Percentiles rank a stretch among this genome's conserved stretches.
These are phyloP conservation scores for Gnatocerus cornutus DNA, from an alignment of 2,888 invertebrate species.

Conservation along the genomic window DNA sequence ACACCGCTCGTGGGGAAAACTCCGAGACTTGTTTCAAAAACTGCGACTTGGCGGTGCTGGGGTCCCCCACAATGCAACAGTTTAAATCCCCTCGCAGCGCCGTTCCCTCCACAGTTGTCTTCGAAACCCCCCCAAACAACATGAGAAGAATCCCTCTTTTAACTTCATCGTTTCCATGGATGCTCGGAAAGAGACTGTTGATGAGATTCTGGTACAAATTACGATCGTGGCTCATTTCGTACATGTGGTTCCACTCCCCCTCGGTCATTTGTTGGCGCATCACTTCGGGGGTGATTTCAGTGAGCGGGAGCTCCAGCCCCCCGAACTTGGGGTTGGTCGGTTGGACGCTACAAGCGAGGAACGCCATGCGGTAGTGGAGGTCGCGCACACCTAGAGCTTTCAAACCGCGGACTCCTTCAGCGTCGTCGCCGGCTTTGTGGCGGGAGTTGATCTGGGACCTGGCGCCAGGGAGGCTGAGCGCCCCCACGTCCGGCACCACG, in stretches of 20 bases:
- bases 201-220: conserved; percentile 93
- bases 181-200: conserved; percentile 93
- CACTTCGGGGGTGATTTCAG: conserved; percentile 92
- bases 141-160: conserved; percentile 92
- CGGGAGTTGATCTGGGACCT: conserved; percentile 87
- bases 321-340: conserved; percentile 92
- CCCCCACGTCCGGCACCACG: conserved; percentile 97
- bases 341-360: conserved; percentile 93
- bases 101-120: conserved; percentile 92
- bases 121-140: conserved; percentile 97
- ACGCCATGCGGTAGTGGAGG: conserved; percentile 90
- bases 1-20: conserved; percentile 96
- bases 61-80: conserved; percentile 98
- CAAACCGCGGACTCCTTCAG: conserved; percentile 72
- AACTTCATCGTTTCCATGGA: conserved; percentile 98
- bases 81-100: conserved; percentile 97
- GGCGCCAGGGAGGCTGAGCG: conserved; percentile 88
- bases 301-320: conserved; percentile 84
- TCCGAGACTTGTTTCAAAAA: conserved; percentile 94
- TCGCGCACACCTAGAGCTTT: conserved; percentile 90
- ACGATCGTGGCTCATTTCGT: conserved; percentile 96
- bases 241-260: conserved; percentile 95
- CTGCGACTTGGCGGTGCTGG: conserved; percentile 98
- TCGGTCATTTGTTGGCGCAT: conserved; percentile 96
- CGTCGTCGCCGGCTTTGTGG: conserved; percentile 81